Evolutionary conservation across 2,888 invertebrate genomes (phyloP), one percentile per base, ranked within the genome.

Genomic region (Acanthacorydalis orientalis): DNA sequence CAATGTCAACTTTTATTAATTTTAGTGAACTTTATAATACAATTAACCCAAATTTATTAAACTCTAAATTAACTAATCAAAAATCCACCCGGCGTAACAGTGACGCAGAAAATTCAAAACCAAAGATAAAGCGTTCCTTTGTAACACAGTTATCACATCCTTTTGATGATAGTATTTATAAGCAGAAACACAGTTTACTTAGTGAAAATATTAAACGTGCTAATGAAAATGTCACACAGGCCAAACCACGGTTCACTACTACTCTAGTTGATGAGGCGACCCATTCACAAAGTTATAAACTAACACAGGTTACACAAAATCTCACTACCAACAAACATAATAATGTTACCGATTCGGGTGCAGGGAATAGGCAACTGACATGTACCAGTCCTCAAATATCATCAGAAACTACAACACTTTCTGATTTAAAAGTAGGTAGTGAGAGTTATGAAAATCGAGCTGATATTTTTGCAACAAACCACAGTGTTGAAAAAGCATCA

Each of bases 211-310:
- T 46, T 10, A 46, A 46, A 38, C 34, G 35, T n/a, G 31, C 31
- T 7, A 48, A 23, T 14, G 54, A 53, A 31, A 23, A 23, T 23
- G 45, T 44, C 35, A 43, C 37, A n/a, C 48, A 43, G n/a, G 59
- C 53, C 50, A 56, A 57, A 49, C 57, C 60, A 39, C 54, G 67
- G 51, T 67, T 67, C 49, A 65, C 61, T 1, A 67, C 65, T 23
- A 64, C 58, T 16, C 51, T 60, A 50, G 65, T 67, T 14, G 59
- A 64, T 50, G 67, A 67, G 54, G 61, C 60, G 6, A 62, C 12
- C 23, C 12, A 11, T 10, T 31, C n/a, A 7, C 23, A 12, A 16
- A 15, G 31, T 42, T 42, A 42, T 31, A 9, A 37, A 35, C 35
- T 12, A 35, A 35, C 35, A 35, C 23, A 23, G 23, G 23, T 23